phyloP scores from a whole-genome alignment of 2,113 vertebrate genomes.

The Gadus macrocephalus region DNA sequence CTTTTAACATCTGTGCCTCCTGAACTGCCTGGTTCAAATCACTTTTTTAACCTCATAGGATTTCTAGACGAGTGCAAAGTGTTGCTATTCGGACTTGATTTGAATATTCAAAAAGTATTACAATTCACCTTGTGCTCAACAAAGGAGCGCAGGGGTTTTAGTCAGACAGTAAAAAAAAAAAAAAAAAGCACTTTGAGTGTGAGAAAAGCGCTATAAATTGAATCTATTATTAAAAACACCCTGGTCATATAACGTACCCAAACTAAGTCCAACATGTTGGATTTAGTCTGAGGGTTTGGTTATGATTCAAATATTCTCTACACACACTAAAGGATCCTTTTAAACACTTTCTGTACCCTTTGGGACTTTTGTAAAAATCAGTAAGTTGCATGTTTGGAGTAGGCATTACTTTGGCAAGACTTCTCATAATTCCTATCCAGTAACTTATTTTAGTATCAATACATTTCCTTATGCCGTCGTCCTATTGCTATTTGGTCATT shows the following conservation, averaged over 20 bases:
- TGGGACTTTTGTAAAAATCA: conserved; percentile 24
- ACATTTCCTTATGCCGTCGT: conserved; percentile 19
- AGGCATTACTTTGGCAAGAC: not conserved
- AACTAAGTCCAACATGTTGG: too few relatives aligned
- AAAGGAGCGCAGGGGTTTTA: conserved; percentile 33
- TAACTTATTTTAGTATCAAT: conserved; percentile 62
- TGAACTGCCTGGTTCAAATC: conserved; percentile 30
- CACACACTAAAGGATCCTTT: too few relatives aligned
- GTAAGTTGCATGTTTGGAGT: conserved; percentile 45
- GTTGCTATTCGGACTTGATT: not conserved
- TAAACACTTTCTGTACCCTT: too few relatives aligned
- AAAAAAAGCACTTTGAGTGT: too few relatives aligned
- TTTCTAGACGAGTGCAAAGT: not conserved
- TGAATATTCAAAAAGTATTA: not conserved
- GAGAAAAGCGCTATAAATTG: too few relatives aligned
- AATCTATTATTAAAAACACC: conserved; percentile 11
- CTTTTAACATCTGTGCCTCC: conserved; percentile 51
- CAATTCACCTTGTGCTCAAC: conserved; percentile 6
- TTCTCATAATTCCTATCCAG: conserved; percentile 5
- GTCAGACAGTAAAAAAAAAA: too few relatives aligned
- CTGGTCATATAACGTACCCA: conserved; percentile 24
- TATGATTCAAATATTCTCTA: too few relatives aligned
- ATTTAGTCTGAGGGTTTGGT: too few relatives aligned
- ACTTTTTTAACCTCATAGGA: not conserved
- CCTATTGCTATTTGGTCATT: conserved; percentile 21